Conservation (phyloP, 64 coral and sea anemone genomes). For the Montipora efflorescens region DNA sequence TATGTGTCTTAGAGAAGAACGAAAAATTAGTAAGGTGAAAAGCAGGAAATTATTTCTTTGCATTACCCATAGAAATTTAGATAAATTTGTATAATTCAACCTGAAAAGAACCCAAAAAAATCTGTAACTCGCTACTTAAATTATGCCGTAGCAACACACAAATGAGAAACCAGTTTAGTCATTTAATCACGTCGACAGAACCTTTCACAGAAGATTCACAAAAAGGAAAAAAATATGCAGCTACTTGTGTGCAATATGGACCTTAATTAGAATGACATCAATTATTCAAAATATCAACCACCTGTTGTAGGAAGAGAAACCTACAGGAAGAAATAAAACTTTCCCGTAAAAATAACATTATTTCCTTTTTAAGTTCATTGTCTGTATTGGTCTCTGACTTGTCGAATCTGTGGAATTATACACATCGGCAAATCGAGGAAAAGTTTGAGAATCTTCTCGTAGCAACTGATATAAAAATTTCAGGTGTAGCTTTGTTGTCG, state of each 20-base stretch:
- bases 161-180: background rate
- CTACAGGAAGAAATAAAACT: constrained; percentile 66
- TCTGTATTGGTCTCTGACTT: background rate
- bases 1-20: background rate
- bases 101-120: background rate
- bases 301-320: constrained; percentile 69
- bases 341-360: background rate
- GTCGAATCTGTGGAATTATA: background rate
- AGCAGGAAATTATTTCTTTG: background rate
- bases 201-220: background rate
- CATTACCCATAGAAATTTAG: background rate
- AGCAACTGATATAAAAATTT: background rate
- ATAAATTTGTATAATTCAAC: background rate
- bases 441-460: background rate
- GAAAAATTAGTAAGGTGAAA: background rate
- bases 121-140: background rate
- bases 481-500: constrained; percentile 79
- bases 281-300: constrained; percentile 86
- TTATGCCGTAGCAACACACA: background rate
- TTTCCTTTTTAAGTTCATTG: background rate
- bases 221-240: constrained; percentile 22
- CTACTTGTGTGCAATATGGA: constrained; percentile 30
- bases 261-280: constrained; percentile 77
- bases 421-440: background rate
- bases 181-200: background rate